Conservation (phyloP, 23 tunicate species). For the Styela clava region DNA sequence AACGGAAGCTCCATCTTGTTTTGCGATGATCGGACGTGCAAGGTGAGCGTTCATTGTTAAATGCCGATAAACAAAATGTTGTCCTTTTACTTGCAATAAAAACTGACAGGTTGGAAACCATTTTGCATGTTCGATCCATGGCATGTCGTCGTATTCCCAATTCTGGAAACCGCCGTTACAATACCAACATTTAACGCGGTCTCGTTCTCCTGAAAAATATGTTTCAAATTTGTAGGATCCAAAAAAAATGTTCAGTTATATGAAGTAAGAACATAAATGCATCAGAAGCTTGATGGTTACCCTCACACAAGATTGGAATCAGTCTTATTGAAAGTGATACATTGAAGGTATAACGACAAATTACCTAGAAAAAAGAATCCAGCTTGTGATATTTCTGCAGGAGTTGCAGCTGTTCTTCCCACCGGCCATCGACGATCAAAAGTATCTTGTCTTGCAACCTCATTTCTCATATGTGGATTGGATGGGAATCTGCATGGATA, state of each 20-base stretch:
- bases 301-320: too few relatives aligned
- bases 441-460: conserved; percentile 46
- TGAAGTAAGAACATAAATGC: background rate
- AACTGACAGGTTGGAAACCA: conserved; percentile 36
- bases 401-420: conserved; percentile 39
- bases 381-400: conserved; percentile 57
- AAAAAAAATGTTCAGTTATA: background rate
- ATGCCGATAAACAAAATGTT: conserved; percentile 18
- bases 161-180: conserved; percentile 33
- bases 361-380: conserved; percentile 82
- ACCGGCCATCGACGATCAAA: conserved; percentile 74
- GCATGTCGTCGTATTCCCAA: conserved; percentile 33
- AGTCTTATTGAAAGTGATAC: too few relatives aligned
- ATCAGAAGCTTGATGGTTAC: too few relatives aligned
- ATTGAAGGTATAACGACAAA: too few relatives aligned
- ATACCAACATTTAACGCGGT: conserved; percentile 34
- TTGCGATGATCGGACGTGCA: conserved; percentile 15
- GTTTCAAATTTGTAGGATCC: too few relatives aligned
- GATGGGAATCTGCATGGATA: conserved; percentile 37
- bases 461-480: conserved; percentile 74
- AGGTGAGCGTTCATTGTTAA: conserved; percentile 10
- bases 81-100: conserved; percentile 22
- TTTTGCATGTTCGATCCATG: conserved; percentile 33
- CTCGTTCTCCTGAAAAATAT: conserved; percentile 31
- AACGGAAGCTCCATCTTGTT: conserved; percentile 22